Percentiles rank a stretch among this genome's conserved stretches.
Evolutionary conservation across 2,113 vertebrate species (phyloP).

Genomic region (Lasiurus borealis): DNA sequence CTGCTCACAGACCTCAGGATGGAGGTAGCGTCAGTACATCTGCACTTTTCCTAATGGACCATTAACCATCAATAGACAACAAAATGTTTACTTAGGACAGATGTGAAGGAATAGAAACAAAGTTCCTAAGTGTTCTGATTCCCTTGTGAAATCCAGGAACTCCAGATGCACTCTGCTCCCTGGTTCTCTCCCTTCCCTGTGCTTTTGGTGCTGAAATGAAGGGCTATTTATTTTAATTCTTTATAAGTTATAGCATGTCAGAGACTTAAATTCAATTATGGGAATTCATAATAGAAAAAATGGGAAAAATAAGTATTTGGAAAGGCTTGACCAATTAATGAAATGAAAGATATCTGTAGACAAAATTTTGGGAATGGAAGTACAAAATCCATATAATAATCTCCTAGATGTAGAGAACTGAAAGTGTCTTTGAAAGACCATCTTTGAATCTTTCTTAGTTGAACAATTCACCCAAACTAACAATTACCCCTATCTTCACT

Average conservation of each 20-base stretch:
- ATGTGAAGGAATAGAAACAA: background rate
- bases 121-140: background rate
- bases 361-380: background rate
- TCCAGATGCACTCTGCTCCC: background rate
- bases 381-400: constrained; percentile 17
- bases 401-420: background rate
- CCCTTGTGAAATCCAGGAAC: constrained; percentile 6
- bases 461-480: constrained; percentile 32
- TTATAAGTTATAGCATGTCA: background rate
- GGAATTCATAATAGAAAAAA: background rate
- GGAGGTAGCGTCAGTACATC: background rate
- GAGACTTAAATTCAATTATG: constrained; percentile 44
- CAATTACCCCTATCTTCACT: background rate
- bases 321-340: constrained; percentile 36
- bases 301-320: constrained; percentile 44
- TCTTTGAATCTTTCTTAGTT: constrained; percentile 13
- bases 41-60: background rate
- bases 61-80: background rate
- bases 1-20: background rate
- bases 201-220: background rate
- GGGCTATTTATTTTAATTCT: constrained; percentile 39
- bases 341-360: constrained; percentile 32
- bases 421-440: constrained; percentile 6
- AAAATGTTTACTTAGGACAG: background rate
- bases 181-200: background rate